These are phyloP conservation scores for Listrodromus nycthemerus DNA, from an alignment of 2,888 invertebrate species.

Conservation along the genomic window DNA sequence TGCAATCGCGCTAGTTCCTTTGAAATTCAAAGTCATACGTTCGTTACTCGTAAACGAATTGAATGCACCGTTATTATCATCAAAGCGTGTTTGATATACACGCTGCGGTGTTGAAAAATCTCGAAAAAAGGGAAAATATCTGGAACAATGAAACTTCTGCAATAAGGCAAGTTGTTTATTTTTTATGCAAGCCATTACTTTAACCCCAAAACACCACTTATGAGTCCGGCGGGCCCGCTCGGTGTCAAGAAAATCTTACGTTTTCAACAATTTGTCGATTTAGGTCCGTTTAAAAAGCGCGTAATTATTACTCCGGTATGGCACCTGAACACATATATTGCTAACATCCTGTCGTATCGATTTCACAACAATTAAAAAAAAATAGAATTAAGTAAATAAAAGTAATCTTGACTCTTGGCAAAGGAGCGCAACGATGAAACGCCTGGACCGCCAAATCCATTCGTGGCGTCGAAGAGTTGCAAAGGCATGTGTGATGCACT, in stretches of 20 bases:
- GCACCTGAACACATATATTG: not conserved
- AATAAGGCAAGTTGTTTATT: constrained; percentile 6
- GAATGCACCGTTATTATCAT: not conserved
- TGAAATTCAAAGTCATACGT: not conserved
- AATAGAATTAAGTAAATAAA: not conserved
- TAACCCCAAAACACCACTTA: not conserved
- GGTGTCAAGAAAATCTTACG: not conserved
- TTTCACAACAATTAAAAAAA: not conserved
- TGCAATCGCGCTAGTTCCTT: not conserved
- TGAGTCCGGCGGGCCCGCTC: not conserved
- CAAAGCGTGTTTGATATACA: not conserved
- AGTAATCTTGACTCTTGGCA: too few relatives aligned
- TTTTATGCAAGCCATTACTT: not conserved
- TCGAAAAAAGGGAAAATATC: not conserved
- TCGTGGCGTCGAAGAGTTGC: not conserved
- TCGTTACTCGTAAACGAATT: not conserved
- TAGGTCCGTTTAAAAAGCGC: not conserved
- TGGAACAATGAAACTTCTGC: not conserved
- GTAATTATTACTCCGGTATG: not conserved
- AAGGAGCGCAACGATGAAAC: too few relatives aligned
- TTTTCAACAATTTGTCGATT: not conserved
- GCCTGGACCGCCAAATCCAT: not conserved
- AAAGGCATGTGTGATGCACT: too few relatives aligned
- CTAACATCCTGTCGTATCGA: not conserved
- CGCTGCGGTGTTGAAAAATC: not conserved